A percentile compares a stretch with the other conserved stretches of the same genome.
phyloP scores from a whole-genome alignment of 2,888 invertebrate genomes.

The Lasioglossum calceatum region DNA sequence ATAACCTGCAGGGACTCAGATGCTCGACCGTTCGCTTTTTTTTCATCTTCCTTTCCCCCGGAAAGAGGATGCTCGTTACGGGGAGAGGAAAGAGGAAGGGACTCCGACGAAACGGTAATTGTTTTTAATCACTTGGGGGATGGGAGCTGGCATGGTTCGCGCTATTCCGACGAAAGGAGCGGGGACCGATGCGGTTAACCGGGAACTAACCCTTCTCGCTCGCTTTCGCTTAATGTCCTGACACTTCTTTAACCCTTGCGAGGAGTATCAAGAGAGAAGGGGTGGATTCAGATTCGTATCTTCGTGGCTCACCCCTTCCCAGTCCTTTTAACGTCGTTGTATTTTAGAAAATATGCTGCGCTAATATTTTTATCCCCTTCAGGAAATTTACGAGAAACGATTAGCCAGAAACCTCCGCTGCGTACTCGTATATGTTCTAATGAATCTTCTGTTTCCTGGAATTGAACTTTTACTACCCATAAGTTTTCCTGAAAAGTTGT shows the following conservation, averaged over 20 bases:
- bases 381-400: background rate
- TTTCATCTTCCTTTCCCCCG: slow-evolving; percentile 40
- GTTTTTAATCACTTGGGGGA: slow-evolving; percentile 81
- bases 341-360: slow-evolving; percentile 29
- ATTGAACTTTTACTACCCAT: background rate
- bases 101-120: slow-evolving; percentile 80
- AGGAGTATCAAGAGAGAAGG: slow-evolving; percentile 37
- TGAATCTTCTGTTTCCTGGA: background rate
- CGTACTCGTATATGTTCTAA: background rate
- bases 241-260: slow-evolving; percentile 66
- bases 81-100: slow-evolving; percentile 61
- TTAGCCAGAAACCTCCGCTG: background rate
- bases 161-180: slow-evolving; percentile 67
- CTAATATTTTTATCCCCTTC: slow-evolving; percentile 41
- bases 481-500: background rate
- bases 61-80: slow-evolving; percentile 75
- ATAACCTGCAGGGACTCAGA: slow-evolving; percentile 78
- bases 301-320: slow-evolving; percentile 7
- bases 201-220: slow-evolving; percentile 60
- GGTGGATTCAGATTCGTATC: slow-evolving; percentile 61
- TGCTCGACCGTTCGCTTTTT: slow-evolving; percentile 65
- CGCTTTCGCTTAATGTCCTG: slow-evolving; percentile 67
- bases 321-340: slow-evolving; percentile 1
- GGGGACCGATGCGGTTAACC: slow-evolving; percentile 72
- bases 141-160: slow-evolving; percentile 55